Evolutionary conservation across 2,113 vertebrate species (phyloP), one percentile per base, ranked within the genome.

Genomic region (Ctenomys sociabilis): DNA sequence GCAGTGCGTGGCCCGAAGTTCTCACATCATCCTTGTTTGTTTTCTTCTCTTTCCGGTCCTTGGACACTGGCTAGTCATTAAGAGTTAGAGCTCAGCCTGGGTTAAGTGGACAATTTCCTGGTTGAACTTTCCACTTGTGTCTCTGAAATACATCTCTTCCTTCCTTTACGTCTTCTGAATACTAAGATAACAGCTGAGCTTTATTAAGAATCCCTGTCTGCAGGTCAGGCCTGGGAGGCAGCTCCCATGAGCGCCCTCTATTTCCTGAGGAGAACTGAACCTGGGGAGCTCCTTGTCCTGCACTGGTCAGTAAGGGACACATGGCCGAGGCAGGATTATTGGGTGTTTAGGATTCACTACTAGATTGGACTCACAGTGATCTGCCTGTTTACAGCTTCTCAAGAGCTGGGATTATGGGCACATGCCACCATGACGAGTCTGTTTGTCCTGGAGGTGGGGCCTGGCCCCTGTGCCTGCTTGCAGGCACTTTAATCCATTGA

Each of bases 61-160:
- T 84, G 0, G 1, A 92, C 84, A 52, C 84, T 12, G 86, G 77
- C 86, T 84, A 4, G 85, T 93, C 93, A 66, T 97, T 92, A 92
- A 68, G 91, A 68, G 61, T 43, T 66, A 91, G 86, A 72, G 84
- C 89, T 96, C 35, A 19, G 61, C 80, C 66, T 91, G 88, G 94
- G 95, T 92, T 68, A 95, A 97, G 93, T 78, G 90, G 94, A 45
- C 1, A 1, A 64, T 93, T 97, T 97, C 95, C 96, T 97, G 93
- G 94, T 22, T 4, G 72, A 85, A 24, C 30, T 59, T 11, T 61
- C 63, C 92, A 7, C 24, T 3, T n/a, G 49, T 21, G 35, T 87
- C 52, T 84, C 66, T 32, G 92, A 63, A 86, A 66, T 93, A 96
- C 95, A 96, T 88, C 43, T 88, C 88, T 64, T 85, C 28, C 28